Evolutionary conservation across 2,797 vertebrate species (phyloP), one percentile per base, ranked within the genome.

Genomic region (Sebastes oblongus): DNA sequence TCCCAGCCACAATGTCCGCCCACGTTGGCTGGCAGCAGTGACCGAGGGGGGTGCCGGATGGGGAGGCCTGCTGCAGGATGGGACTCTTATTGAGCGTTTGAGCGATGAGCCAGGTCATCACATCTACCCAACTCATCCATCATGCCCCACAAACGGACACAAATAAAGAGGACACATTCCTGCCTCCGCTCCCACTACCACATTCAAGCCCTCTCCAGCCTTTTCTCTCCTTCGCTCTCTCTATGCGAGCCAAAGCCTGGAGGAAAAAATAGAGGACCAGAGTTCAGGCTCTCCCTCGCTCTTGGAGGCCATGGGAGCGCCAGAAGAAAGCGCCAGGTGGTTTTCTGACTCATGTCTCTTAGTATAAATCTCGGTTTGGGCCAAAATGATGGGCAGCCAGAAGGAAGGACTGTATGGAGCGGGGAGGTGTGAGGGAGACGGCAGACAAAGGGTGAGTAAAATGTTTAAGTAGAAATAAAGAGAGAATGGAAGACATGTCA

Each of bases 71-170:
- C 92, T 91, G 93, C 92, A 93, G 92, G 94, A 95, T 93, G 92
- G 93, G 92, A 93, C 91, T 95, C 94, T 96, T 94, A 96, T 96
- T 96, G 95, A 96, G 94, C 89, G 86, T 93, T 95, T 96, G 96
- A 96, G 95, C 94, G 95, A 96, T 96, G 95, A 96, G 95, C 93
- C 93, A 92, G 95, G 95, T 96, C 95, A 96, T 95, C 94, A 91
- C 95, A 95, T 95, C 95, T 93, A 94, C 93, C 94, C 91, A 93
- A 93, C 95, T 96, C 95, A 96, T 96, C 96, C 95, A 96, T 96
- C 96, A 96, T 95, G 95, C 85, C 90, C 89, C 93, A 95, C 93
- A 94, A 95, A 95, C 75, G 86, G 89, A 91, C 92, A 93, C 94
- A 94, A 94, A 96, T 94, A 94, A 93, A 94, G 93, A 94, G 89